Conservation (phyloP, 1,140 invertebrate species). For the Calephelis nemesis region DNA sequence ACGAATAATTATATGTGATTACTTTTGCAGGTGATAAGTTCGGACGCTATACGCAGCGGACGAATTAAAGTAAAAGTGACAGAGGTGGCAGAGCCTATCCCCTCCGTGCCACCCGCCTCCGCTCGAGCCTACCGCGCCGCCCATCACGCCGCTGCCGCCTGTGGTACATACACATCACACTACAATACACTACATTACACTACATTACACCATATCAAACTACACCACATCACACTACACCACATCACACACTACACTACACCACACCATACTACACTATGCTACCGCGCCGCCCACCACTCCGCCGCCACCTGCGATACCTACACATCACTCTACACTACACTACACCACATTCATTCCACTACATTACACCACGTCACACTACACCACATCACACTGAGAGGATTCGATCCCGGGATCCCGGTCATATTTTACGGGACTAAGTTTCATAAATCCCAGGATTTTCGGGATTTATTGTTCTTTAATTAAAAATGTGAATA, state of each 20-base stretch:
- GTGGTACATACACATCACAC: conserved; percentile 40
- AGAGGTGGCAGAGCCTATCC: conserved; percentile 71
- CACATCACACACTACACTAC: not conserved
- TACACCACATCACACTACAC: not conserved
- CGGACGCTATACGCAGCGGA: conserved; percentile 69
- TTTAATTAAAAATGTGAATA: too few relatives aligned
- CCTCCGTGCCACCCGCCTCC: conserved; percentile 24
- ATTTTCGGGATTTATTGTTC: too few relatives aligned
- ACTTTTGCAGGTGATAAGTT: conserved; percentile 60
- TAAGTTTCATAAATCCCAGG: too few relatives aligned
- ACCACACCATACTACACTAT: too few relatives aligned
- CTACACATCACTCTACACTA: not conserved
- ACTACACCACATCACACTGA: too few relatives aligned
- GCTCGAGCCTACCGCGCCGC: conserved; percentile 45
- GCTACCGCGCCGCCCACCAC: conserved; percentile 52
- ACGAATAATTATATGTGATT: too few relatives aligned
- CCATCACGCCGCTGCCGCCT: conserved; percentile 61
- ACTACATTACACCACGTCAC: too few relatives aligned
- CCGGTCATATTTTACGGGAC: too few relatives aligned
- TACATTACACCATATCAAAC: too few relatives aligned
- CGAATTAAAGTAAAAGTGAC: conserved; percentile 80
- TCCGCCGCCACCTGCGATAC: conserved; percentile 66
- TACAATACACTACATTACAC: not conserved
- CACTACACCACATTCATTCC: not conserved
- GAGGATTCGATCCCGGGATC: too few relatives aligned